These are phyloP conservation scores for Pollachius pollachius DNA, from an alignment of 2,113 vertebrate species.

Conservation along the genomic window DNA sequence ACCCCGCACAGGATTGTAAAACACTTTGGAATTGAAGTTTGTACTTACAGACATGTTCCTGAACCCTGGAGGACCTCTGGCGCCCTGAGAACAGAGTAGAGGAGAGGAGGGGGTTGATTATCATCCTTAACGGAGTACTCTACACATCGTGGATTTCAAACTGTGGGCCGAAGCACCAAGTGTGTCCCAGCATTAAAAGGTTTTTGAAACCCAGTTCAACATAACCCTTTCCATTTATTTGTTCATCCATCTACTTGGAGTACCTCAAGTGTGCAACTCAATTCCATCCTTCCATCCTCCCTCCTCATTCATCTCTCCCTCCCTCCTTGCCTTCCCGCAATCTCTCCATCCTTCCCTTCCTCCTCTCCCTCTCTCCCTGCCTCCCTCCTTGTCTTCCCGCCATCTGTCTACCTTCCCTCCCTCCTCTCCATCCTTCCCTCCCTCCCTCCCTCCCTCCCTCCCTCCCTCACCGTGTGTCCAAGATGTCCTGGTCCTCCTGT, in stretches of 20 bases:
- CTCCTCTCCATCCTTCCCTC: background rate
- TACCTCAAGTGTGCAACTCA: too few species aligned
- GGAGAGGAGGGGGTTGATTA: background rate
- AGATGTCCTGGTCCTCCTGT: slow-evolving; percentile 73
- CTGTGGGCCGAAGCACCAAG: too few species aligned
- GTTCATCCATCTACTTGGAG: too few species aligned
- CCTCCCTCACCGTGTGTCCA: slow-evolving; percentile 74
- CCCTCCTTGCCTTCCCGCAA: background rate
- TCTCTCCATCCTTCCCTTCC: background rate
- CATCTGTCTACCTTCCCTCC: too few species aligned
- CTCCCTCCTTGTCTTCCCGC: background rate
- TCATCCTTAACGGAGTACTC: too few species aligned
- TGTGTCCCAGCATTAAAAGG: too few species aligned
- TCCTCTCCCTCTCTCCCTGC: background rate
- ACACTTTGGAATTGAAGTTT: background rate
- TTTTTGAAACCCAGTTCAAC: too few species aligned
- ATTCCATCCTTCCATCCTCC: too few species aligned
- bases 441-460: background rate
- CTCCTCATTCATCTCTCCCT: too few species aligned
- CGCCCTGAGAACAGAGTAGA: slow-evolving; percentile 70
- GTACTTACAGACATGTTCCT: slow-evolving; percentile 72
- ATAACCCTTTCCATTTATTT: too few species aligned
- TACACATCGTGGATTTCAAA: too few species aligned
- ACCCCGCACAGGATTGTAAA: too few species aligned
- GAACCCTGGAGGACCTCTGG: slow-evolving; percentile 70